A percentile compares a stretch with the other conserved stretches of the same genome.
Evolutionary conservation across 2,797 vertebrate genomes (phyloP).

Genomic region (Lepus oiostolus): DNA sequence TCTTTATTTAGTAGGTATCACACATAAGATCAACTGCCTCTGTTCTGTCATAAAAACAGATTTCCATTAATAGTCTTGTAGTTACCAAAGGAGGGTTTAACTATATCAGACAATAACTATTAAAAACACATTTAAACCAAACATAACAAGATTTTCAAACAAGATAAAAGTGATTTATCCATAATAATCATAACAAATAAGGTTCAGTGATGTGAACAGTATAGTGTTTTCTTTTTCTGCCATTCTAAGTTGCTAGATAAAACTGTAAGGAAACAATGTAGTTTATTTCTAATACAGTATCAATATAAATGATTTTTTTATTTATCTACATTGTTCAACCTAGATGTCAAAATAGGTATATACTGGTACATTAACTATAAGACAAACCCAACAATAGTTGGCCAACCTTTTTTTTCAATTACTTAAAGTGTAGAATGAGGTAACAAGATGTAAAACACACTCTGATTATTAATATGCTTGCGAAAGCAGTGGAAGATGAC

Average conservation of each 20-base stretch:
- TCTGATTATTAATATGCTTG: not conserved
- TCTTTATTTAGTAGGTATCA: slow-evolving; percentile 67
- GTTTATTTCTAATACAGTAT: slow-evolving; percentile 34
- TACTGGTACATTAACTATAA: not conserved
- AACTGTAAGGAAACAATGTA: not conserved
- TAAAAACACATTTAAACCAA: slow-evolving; percentile 77
- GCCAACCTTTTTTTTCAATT: not conserved
- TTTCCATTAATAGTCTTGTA: slow-evolving; percentile 65
- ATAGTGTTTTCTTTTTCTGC: slow-evolving; percentile 31
- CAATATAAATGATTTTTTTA: not conserved
- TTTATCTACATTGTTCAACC: slow-evolving; percentile 20
- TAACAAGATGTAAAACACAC: slow-evolving; percentile 6
- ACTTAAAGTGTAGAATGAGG: not conserved
- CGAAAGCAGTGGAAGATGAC: too few species aligned
- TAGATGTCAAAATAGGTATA: not conserved
- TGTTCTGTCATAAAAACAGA: slow-evolving; percentile 69
- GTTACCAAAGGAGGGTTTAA: slow-evolving; percentile 58
- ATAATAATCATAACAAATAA: slow-evolving; percentile 41
- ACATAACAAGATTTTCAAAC: slow-evolving; percentile 61
- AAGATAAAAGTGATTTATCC: slow-evolving; percentile 52
- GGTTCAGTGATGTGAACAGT: slow-evolving; percentile 16
- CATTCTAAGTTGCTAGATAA: slow-evolving; percentile 40
- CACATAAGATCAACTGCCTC: slow-evolving; percentile 43
- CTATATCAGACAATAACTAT: slow-evolving; percentile 63
- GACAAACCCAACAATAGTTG: not conserved